Evolutionary conservation across 2,797 vertebrate genomes (phyloP), one percentile per base, ranked within the genome.

Genomic region (Clarias fuscus): DNA sequence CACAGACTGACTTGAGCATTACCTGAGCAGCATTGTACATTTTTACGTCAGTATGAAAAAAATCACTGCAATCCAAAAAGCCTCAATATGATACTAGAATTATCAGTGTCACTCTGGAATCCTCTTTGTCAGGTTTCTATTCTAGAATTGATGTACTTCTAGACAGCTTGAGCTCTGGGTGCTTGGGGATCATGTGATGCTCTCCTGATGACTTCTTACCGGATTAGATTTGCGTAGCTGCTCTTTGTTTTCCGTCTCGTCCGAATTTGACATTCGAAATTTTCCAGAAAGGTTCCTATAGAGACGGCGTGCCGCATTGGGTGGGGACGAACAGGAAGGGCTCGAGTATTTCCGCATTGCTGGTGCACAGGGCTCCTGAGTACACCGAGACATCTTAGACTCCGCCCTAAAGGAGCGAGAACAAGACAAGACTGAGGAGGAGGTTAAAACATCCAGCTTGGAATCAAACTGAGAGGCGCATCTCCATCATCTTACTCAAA

Each of bases 231-330:
- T 98, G 91, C 96, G 96, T 73, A 95, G 94, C 85, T 95, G 95
- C 88, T 98, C 97, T 93, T 97, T 97, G 91, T 97, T 95, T 91
- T 92, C 98, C 96, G 0, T 97, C 97, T 3, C 96, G 93, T 76
- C 95, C 94, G 0, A 95, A 93, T 90, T 96, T 95, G 91, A 96
- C 95, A 83, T 96, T 0, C 97, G 96, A 94, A 98, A 98, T 91
- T 98, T 98, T 91, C 97, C 97, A 0, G 97, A 98, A 87, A 98
- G 96, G 94, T 98, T 98, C 87, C 97, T 95, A 94, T 98, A 98
- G 6, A 98, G 96, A 82, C 97, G 95, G 85, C 97, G 97, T 65
- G 97, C 97, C 0, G 97, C 97, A 0, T 96, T 97, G 0, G 97
- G 97, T 0, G 97, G 89, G 20, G 89, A 88, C 3, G 87, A 88